Conservation (phyloP, 2,888 invertebrate species). For the Mamestra brassicae region DNA sequence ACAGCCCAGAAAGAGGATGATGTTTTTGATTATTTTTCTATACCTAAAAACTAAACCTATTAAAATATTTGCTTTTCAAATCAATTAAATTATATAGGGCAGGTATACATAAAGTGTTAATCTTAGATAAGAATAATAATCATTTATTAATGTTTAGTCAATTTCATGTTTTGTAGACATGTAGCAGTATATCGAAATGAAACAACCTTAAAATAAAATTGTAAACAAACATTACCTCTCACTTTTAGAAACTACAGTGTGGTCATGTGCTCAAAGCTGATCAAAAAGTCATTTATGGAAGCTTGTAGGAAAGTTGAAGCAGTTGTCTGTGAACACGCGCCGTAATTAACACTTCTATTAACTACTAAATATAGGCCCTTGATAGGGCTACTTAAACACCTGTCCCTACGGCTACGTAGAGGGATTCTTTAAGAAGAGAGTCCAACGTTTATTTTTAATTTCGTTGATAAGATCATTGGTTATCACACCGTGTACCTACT, state of each 20-base stretch:
- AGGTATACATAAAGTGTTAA: no score
- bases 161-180: no score
- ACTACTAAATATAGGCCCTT: slow-evolving; percentile 48
- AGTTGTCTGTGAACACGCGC: slow-evolving; percentile 52
- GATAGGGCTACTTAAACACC: slow-evolving; percentile 26
- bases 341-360: slow-evolving; percentile 60
- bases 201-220: neutral
- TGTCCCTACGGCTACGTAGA: no score
- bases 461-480: neutral
- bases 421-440: neutral
- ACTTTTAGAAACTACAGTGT: slow-evolving; percentile 52
- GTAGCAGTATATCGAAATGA: neutral
- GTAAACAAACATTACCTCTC: slow-evolving; percentile 47
- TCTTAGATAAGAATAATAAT: no score
- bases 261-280: slow-evolving; percentile 23
- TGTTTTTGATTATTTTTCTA: no score
- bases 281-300: slow-evolving; percentile 53
- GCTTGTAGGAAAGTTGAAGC: slow-evolving; percentile 63
- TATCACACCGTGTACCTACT: neutral
- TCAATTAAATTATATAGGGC: no score
- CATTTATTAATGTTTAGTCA: no score
- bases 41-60: no score
- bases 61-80: no score
- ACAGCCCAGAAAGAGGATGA: no score
- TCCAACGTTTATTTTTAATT: neutral